Base-by-base conservation (phyloP, 2,888 invertebrate genomes). In the Glomeris marginata region DNA sequence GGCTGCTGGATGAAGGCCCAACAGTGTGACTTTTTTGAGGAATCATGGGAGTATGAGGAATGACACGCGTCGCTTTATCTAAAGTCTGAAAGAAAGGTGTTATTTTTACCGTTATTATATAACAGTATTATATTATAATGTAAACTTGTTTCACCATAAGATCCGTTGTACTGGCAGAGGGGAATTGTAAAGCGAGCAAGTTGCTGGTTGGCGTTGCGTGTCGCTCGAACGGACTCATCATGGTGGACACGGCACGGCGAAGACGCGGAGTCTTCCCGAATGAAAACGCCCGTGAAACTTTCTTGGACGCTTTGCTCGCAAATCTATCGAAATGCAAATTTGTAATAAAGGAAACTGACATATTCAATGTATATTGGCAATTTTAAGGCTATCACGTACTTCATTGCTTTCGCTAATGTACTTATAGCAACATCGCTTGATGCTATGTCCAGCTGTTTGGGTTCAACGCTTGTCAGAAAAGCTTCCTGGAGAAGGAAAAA, bases 241-340 rank as follows among this genome's bases (percentile, higher is more conserved):
- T 87, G 41, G 88, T 86, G 18, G 92, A 92, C 68, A 94, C 84
- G 33, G 92, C 91, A 51, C 92, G 77, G 69, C 91, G 91, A 61
- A 94, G 70, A 56, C 84, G 85, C 45, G 94, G 92, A 28, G 94
- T 92, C 71, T 90, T 88, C 69, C 88, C 91, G 70, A 94, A 90
- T 56, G 91, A 92, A 64, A 94, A 84, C 57, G 92, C 92, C 58
- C 94, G 78, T 47, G 88, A 88, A 59, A 94, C 88, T 76, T 86
- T 56, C 36, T 49, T 52, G 41, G 43, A 44, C 15, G 58, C 57
- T 53, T 54, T 57, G 37, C 51, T 52, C 4, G 46, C 66, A 57
- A 54, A 65, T 61, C 42, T 65, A 42, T 8, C 36, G 45, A 28
- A 44, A 41, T 28, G n/a, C n/a, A n/a, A n/a, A n/a, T n/a, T n/a